phyloP scores from a whole-genome alignment of 2,113 vertebrate species.

The Mola mola region DNA sequence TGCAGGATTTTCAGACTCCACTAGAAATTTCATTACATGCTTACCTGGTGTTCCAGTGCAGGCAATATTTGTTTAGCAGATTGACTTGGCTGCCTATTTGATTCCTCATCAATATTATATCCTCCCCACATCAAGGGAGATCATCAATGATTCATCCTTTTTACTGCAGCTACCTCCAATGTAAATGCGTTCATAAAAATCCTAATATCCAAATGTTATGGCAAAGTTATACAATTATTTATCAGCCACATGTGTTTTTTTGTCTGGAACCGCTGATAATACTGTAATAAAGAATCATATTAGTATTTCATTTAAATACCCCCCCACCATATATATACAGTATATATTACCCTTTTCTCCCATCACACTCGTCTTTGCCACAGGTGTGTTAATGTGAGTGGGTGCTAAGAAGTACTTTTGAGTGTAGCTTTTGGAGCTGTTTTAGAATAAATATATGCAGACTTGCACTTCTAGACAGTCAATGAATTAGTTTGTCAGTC shows the following conservation, averaged over 20 bases:
- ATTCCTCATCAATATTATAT: slow-evolving; percentile 75
- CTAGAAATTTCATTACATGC: slow-evolving; percentile 78
- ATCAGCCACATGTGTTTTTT: slow-evolving; percentile 52
- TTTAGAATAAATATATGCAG: slow-evolving; percentile 63
- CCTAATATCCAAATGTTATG: slow-evolving; percentile 50
- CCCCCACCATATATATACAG: background rate
- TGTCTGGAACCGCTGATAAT: slow-evolving; percentile 41
- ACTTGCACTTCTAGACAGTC: slow-evolving; percentile 63
- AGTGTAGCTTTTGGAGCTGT: slow-evolving; percentile 35
- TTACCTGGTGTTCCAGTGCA: slow-evolving; percentile 72
- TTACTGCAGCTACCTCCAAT: slow-evolving; percentile 48
- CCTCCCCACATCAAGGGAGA: slow-evolving; percentile 55
- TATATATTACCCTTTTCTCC: too few species aligned
- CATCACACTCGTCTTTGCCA: slow-evolving; percentile 45
- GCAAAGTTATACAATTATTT: slow-evolving; percentile 66
- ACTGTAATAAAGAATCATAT: slow-evolving; percentile 61
- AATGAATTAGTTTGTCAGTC: slow-evolving; percentile 68
- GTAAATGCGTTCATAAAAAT: slow-evolving; percentile 63
- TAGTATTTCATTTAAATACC: slow-evolving; percentile 10
- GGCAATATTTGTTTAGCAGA: slow-evolving; percentile 70
- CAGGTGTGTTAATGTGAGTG: slow-evolving; percentile 57
- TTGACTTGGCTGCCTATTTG: slow-evolving; percentile 68
- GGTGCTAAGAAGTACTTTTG: slow-evolving; percentile 65
- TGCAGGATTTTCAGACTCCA: slow-evolving; percentile 61
- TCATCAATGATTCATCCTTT: slow-evolving; percentile 75